Base-by-base conservation (phyloP, 1,140 invertebrate genomes). In the Battus philenor region DNA sequence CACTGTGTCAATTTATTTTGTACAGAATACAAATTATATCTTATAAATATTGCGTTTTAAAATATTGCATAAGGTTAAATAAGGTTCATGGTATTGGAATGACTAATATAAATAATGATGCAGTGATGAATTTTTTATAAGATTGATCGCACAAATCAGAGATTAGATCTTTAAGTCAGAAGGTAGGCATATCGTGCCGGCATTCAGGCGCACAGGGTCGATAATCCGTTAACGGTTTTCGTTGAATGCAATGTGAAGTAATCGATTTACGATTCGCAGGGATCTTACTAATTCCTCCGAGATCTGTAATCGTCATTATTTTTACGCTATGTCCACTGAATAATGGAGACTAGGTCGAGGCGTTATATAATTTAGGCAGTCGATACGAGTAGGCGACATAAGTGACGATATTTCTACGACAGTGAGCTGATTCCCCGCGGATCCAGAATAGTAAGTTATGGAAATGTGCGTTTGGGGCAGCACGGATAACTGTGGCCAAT, bases 401-500 rank as follows among this genome's bases (percentile, higher is more conserved):
- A 73, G 60, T 62, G 64, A 72, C 77, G 61, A 72, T 80, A 79
- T 80, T 79, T 55, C 63, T 70, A 73, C 65, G 65, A 59, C 59
- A 65, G 60, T 54, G 72, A 68, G 68, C 65, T 69, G 71, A 75
- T 80, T 81, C 76, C 74, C 78, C 68, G 66, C 68, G 74, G 80
- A 80, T 79, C 67, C 68, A 62, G 80, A 80, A 85, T 85, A 85
- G 78, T 85, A 85, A 85, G 76, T 85, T 84, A 84, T 82, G 80
- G 74, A 77, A 85, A 85, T 82, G 68, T 68, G 71, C 75, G 78
- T 76, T 78, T 85, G 76, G 76, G 80, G 77, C 77, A 81, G 70
- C 69, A 70, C 78, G 78, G 78, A 64, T 71, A 76, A 78, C 78
- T 72, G 76, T 70, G 73, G 70, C 76, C 78, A 81, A 85, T 85